Base-by-base conservation (phyloP, 2,797 vertebrate species). In the Phoxinus dragarum region DNA sequence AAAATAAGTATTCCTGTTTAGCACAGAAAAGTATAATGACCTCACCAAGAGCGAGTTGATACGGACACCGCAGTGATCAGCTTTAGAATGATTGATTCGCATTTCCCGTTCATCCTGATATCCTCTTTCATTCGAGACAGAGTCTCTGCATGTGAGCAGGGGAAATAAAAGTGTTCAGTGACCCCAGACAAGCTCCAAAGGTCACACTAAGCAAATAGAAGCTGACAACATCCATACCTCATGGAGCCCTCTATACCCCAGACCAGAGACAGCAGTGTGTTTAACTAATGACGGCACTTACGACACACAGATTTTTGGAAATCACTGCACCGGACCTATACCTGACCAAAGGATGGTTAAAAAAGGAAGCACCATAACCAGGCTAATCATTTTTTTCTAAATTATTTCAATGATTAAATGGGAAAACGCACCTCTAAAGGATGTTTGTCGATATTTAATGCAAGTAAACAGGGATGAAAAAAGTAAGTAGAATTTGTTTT, bases 121-220 rank as follows among this genome's bases (percentile, higher is more conserved):
- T 81, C 54, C 79, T 61, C 56, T 67, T 42, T 75, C 69, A 67
- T 61, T 47, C 14, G 44, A 82, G 40, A 81, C 27, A 72, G 59
- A 40, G 19, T 23, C 80, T 81, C 85, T 79, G 84, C 85, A 68
- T 84, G 80, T 66, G 49, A 73, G 67, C 71, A 73, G 74, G 54
- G 80, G 44, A 84, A 77, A 85, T 69, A 52, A 87, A 86, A 83
- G 61, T 34, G 40, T 74, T 81, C 14, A 56, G 72, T 84, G 88
- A 89, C 86, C 85, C 82, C 74, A 86, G 38, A 84, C 64, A 75
- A 82, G 79, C 80, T 72, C 17, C 56, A 84, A 78, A 82, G 76
- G 81, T 72, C 86, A 85, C 40, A 42, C 52, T 61, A 64, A 83
- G 88, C 77, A 86, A 90, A 88, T 89, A 66, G 69, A 82, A 84